These are phyloP conservation scores for Gadopsis bispinosus DNA, from an alignment of 2,797 vertebrate species.

Conservation along the genomic window DNA sequence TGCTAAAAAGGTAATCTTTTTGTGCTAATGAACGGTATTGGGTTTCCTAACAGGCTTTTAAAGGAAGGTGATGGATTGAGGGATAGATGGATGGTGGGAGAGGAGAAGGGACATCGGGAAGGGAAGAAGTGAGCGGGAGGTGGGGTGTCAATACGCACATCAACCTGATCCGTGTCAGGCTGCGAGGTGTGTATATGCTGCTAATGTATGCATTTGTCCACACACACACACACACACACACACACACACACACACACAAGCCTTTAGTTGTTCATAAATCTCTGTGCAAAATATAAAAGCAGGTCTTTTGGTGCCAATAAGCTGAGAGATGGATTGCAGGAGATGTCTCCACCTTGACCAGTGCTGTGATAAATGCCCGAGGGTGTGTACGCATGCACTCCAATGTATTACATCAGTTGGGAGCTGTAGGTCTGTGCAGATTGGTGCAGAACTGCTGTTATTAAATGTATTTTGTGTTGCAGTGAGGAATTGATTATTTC, in stretches of 20 bases:
- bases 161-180: conserved; percentile 70
- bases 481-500: conserved; percentile 44
- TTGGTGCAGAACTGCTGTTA: conserved; percentile 51
- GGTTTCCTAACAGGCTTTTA: conserved; percentile 85
- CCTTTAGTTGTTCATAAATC: conserved; percentile 76
- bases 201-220: conserved; percentile 68
- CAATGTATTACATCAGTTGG: conserved; percentile 72
- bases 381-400: conserved; percentile 64
- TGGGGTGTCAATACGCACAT: conserved; percentile 82
- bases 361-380: conserved; percentile 73
- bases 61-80: conserved; percentile 80
- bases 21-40: conserved; percentile 83
- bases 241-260: conserved; percentile 35
- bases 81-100: conserved; percentile 66
- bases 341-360: conserved; percentile 81
- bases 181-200: conserved; percentile 57
- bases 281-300: conserved; percentile 73
- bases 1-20: conserved; percentile 83
- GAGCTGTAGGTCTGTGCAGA: conserved; percentile 52
- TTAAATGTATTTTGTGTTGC: conserved; percentile 52
- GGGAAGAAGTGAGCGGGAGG: conserved; percentile 59
- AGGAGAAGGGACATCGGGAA: conserved; percentile 49
- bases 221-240: conserved; percentile 33
- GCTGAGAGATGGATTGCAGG: conserved; percentile 74
- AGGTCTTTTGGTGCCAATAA: conserved; percentile 80